Evolutionary conservation across 1,140 invertebrate species (phyloP).

Genomic region (Acromyrmex heyeri): DNA sequence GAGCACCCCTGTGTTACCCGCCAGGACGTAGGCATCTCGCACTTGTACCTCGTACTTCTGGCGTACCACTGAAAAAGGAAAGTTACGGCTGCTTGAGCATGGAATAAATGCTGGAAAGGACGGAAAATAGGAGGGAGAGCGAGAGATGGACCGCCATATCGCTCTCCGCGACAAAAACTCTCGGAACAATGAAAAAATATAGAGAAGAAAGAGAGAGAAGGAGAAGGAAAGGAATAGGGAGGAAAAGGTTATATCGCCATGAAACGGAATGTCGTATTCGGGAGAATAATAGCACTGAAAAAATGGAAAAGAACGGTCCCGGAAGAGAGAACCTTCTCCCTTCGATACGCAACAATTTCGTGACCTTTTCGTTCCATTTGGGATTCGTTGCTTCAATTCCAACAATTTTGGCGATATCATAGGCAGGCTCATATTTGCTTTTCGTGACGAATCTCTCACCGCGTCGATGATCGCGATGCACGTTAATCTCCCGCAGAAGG

Average conservation of each 20-base stretch:
- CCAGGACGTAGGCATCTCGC: slow-evolving; percentile 95
- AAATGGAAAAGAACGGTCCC: slow-evolving; percentile 27
- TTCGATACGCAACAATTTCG: slow-evolving; percentile 3
- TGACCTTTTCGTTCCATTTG: not conserved
- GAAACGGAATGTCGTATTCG: slow-evolving; percentile 40
- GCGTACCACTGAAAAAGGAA: slow-evolving; percentile 91
- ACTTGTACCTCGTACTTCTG: slow-evolving; percentile 95
- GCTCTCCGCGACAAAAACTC: slow-evolving; percentile 36
- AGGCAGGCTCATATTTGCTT: not conserved
- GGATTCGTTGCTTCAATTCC: slow-evolving; percentile 20
- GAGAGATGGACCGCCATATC: slow-evolving; percentile 5
- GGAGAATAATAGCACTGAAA: slow-evolving; percentile 47
- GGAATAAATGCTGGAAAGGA: not conserved
- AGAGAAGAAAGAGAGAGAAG: not conserved
- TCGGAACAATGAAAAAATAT: slow-evolving; percentile 31
- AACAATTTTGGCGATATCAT: not conserved
- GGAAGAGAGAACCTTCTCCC: not conserved
- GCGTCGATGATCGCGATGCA: slow-evolving; percentile 19
- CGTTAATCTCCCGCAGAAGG: slow-evolving; percentile 23
- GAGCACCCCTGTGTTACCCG: slow-evolving; percentile 94
- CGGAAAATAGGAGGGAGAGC: not conserved
- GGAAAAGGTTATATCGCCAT: slow-evolving; percentile 35
- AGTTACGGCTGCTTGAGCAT: slow-evolving; percentile 45
- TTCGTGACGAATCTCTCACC: not conserved
- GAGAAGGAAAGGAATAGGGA: not conserved